phyloP scores from a whole-genome alignment of 2,888 invertebrate species.

The Harpalus rufipes region DNA sequence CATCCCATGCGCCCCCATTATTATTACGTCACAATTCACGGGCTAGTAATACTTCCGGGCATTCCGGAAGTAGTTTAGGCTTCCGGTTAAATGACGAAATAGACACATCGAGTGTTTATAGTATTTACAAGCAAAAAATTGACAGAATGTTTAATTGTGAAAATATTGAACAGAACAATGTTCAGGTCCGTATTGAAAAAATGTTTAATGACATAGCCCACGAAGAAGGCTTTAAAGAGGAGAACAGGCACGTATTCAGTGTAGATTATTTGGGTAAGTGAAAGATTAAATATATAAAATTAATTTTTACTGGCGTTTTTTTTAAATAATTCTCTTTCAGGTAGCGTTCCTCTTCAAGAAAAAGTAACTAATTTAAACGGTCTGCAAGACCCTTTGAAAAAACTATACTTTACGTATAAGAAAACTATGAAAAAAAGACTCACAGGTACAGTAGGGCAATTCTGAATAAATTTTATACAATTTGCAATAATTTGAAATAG shows the following conservation, averaged over 20 bases:
- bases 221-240: conserved; percentile 79
- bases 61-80: not conserved
- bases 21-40: not conserved
- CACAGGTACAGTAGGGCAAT: not conserved
- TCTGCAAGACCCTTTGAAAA: conserved; percentile 84
- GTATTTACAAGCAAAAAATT: conserved; percentile 90
- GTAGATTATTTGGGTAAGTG: conserved; percentile 87
- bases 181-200: conserved; percentile 91
- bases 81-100: conserved; percentile 8
- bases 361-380: conserved; percentile 91
- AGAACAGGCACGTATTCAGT: conserved; percentile 80
- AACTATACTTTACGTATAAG: conserved; percentile 84
- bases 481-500: no score
- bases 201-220: conserved; percentile 88
- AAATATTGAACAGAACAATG: conserved; percentile 81
- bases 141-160: conserved; percentile 87
- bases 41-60: not conserved
- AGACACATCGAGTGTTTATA: conserved; percentile 78
- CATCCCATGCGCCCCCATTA: not conserved
- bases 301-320: no score
- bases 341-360: conserved; percentile 87
- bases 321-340: conserved; percentile 75
- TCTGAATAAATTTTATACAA: no score
- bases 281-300: no score
- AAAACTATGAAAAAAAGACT: conserved; percentile 69